Base-by-base conservation (phyloP, 2,888 invertebrate genomes). In the Sturmia bella region DNA sequence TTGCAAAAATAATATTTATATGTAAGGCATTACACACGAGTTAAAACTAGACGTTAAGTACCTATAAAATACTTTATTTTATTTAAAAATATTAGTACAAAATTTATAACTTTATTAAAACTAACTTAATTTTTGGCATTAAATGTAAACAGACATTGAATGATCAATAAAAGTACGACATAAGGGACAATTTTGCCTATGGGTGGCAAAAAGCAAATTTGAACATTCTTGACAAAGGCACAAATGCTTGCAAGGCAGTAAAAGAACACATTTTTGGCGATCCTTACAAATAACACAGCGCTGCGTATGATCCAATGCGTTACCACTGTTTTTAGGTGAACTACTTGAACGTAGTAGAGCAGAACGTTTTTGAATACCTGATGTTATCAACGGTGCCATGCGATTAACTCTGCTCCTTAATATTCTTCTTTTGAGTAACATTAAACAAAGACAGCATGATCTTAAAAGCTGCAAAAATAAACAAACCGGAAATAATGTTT, bases 201-300 rank as follows among this genome's bases (percentile, higher is more conserved):
- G 32, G 0, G 56, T 41, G 13, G 56, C 13, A 50, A 69, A 41
- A 0, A 76, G 17, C 52, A 85, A 84, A 27, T 85, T 80, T 0
- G 84, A 82, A 66, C 87, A 87, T 32, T 84, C 85, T 19, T 85
- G 77, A 78, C 87, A 87, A 73, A 87, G 76, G 12, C 87, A 87
- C n/a, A 87, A 83, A 79, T 87, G 86, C n/a, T 83, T 85, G 72
- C 87, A 87, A 0, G 87, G 87, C 17, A 86, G 27, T 13, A 87
- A 63, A 0, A 87, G 72, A 9, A 87, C 86, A 76, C 85, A 84
- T 78, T 86, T 87, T 7, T 81, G 82, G 7, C 83, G 84, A 48
- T 87, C 86, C 21, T 80, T 85, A 45, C 87, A 87, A 1, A 85
- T 70, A 11, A 87, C 85, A 69, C 87, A 87, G 15, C 78, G 79